Conservation (phyloP, 2,113 vertebrate species). For the Mormoops blainvillei region DNA sequence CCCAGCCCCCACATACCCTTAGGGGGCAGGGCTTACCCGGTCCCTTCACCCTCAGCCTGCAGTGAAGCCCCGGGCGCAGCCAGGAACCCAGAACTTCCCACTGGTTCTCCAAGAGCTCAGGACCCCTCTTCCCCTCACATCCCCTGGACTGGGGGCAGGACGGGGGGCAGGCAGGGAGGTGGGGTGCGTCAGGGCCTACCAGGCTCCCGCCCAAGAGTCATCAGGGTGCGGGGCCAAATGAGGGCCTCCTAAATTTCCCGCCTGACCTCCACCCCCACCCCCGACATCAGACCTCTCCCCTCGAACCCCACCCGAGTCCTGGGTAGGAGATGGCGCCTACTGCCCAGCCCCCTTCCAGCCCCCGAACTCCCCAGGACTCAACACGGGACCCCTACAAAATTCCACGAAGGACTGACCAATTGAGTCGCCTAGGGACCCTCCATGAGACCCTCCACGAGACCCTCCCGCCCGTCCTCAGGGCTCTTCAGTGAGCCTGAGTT, state of each 20-base stretch:
- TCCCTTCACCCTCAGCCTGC: neutral
- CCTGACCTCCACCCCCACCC: neutral
- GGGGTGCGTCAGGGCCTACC: neutral
- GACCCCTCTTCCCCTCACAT: no score
- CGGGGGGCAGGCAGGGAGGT: no score
- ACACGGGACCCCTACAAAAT: neutral
- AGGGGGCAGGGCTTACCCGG: neutral
- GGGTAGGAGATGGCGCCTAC: neutral
- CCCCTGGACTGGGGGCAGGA: accelerated
- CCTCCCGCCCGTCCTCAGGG: neutral
- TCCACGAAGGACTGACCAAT: neutral
- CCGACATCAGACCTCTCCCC: neutral
- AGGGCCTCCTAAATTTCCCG: neutral
- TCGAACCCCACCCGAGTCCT: neutral
- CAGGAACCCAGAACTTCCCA: neutral
- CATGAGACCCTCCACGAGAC: no score
- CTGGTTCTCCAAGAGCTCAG: neutral
- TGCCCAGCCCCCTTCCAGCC: neutral
- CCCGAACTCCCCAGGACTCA: neutral
- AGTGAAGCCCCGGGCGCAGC: neutral
- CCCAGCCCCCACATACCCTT: neutral
- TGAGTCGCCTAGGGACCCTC: neutral
- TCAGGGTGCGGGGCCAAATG: neutral
- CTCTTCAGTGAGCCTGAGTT: neutral
- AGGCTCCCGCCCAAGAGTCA: neutral